phyloP scores from a whole-genome alignment of 1,140 invertebrate species.

The Euura saliciscinereae region DNA sequence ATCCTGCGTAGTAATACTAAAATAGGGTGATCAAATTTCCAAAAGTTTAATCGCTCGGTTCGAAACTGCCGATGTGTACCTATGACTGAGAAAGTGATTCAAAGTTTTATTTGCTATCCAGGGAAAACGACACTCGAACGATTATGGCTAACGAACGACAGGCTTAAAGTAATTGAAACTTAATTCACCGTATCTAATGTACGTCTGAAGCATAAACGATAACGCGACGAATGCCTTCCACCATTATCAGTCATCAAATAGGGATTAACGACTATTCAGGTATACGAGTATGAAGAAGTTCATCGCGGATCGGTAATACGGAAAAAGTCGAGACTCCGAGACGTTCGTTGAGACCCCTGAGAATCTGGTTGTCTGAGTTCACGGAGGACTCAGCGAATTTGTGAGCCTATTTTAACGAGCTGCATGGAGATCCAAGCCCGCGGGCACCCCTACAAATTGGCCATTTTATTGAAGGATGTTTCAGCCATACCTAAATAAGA shows the following conservation, averaged over 20 bases:
- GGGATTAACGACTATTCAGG: too few species aligned
- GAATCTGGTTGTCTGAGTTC: not conserved
- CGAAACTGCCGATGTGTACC: not conserved
- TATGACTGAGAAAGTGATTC: not conserved
- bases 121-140: not conserved
- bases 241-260: too few species aligned
- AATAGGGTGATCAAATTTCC: not conserved
- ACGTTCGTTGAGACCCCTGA: too few species aligned
- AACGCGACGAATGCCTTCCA: too few species aligned
- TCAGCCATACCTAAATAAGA: conserved; percentile 3
- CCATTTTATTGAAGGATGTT: conserved; percentile 4
- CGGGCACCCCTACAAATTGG: conserved; percentile 2
- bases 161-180: not conserved
- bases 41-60: not conserved
- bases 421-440: not conserved
- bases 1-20: not conserved
- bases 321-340: not conserved
- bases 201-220: too few species aligned
- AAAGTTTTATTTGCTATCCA: not conserved
- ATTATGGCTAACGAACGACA: not conserved
- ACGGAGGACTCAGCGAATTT: not conserved
- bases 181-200: not conserved
- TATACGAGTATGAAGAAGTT: not conserved
- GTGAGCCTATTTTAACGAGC: conserved; percentile 7
- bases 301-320: not conserved